Conservation (phyloP, 2,888 invertebrate genomes). For the Dyspetes luteomarginatus region DNA sequence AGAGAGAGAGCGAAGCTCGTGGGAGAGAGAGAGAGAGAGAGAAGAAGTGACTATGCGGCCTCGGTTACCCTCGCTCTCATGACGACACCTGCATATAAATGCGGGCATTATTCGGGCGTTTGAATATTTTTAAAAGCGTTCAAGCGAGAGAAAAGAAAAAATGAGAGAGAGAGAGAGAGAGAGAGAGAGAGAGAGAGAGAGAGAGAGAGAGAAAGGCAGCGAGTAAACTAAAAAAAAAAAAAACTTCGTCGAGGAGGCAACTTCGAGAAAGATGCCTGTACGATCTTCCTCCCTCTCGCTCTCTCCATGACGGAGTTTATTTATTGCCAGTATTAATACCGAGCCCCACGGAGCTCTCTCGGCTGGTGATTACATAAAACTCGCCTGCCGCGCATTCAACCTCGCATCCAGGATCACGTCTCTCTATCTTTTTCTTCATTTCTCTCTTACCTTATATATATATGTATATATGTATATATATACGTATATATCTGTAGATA, state of each 20-base stretch:
- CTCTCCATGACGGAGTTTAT: slow-evolving; percentile 76
- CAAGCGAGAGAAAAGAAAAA: slow-evolving; percentile 31
- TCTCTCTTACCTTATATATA: slow-evolving; percentile 13
- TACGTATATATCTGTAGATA: background rate
- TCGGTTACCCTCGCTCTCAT: slow-evolving; percentile 66
- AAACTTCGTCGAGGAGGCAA: slow-evolving; percentile 36
- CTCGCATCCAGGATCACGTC: slow-evolving; percentile 63
- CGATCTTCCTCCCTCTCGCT: slow-evolving; percentile 47
- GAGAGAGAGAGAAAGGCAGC: slow-evolving; percentile 39
- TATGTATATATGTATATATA: background rate
- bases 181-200: slow-evolving; percentile 53
- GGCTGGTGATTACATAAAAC: slow-evolving; percentile 80
- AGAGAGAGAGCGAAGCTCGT: slow-evolving; percentile 44
- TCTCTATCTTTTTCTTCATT: slow-evolving; percentile 59
- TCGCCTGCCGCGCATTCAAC: slow-evolving; percentile 72
- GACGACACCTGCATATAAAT: slow-evolving; percentile 79
- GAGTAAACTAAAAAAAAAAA: slow-evolving; percentile 20
- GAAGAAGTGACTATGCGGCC: slow-evolving; percentile 57
- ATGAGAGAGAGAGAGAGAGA: slow-evolving; percentile 40
- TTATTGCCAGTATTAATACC: slow-evolving; percentile 80
- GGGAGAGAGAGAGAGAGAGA: slow-evolving; percentile 24
- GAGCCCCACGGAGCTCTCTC: slow-evolving; percentile 72
- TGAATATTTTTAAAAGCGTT: slow-evolving; percentile 74
- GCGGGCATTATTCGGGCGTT: slow-evolving; percentile 75
- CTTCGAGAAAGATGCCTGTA: slow-evolving; percentile 60